Conservation (phyloP, 2,797 vertebrate genomes). For the Gallinago solitaria region DNA sequence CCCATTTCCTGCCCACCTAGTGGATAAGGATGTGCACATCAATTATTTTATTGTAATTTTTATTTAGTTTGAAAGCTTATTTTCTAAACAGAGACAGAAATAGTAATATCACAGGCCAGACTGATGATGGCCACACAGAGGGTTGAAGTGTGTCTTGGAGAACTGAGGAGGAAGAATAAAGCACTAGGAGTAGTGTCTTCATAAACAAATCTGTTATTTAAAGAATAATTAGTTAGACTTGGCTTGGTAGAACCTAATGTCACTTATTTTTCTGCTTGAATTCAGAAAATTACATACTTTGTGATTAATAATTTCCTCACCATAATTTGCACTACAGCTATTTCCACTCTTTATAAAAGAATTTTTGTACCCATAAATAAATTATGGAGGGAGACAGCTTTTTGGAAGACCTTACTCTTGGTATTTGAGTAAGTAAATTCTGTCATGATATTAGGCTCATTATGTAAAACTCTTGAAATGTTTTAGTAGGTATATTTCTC, state of each 20-base stretch:
- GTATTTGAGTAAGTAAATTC: background rate
- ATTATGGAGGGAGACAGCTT: background rate
- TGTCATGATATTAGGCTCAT: background rate
- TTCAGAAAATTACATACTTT: background rate
- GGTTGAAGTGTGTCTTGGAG: background rate
- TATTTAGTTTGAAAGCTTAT: background rate
- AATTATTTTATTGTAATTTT: background rate
- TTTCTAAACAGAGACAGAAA: background rate
- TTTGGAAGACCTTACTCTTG: background rate
- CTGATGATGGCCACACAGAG: too few species aligned
- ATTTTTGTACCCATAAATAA: background rate
- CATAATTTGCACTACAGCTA: background rate
- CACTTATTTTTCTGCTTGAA: background rate
- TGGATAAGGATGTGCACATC: background rate
- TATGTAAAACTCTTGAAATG: background rate
- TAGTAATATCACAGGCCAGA: background rate
- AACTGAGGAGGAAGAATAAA: background rate
- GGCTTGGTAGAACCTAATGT: background rate
- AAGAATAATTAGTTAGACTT: background rate
- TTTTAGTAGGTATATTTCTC: background rate
- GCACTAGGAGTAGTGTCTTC: background rate
- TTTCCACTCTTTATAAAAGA: background rate
- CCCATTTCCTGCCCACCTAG: background rate
- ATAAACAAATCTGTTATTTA: background rate
- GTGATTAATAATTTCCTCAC: background rate